Base-by-base conservation (phyloP, 2,888 invertebrate species). In the Athetis lepigone region DNA sequence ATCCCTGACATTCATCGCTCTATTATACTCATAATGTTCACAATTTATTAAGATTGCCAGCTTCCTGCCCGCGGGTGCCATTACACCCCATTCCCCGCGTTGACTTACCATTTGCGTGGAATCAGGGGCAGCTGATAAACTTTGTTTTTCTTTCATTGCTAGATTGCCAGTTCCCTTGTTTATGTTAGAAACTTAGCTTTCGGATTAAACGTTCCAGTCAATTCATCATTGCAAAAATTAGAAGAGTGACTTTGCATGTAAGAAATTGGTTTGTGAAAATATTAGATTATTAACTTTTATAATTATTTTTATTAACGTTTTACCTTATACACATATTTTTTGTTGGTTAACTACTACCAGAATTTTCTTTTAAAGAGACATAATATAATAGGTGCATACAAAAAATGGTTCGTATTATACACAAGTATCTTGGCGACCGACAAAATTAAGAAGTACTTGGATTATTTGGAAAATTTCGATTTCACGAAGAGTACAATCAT, bases 101-200 rank as follows among this genome's bases (percentile, higher is more conserved):
- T 67, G 71, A 67, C 54, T 71, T 72, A 72, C 27, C 57, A 72
- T 67, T 72, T 61, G 50, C 54, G 71, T 71, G 61, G 61, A 67
- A 61, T 55, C 57, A 43, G 37, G 40, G 25, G 16, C 73, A 71
- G 39, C 66, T 56, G 59, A 70, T 66, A 56, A 57, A 72, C 60
- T 72, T 72, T 71, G 73, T 71, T 71, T 72, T 67, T 67, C 50
- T 72, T 67, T 67, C 40, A 66, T 50, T 66, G 55, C 50, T 43
- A 60, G 40, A 71, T 71, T 54, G 57, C 54, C 54, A 58, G 25
- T 42, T 55, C 37, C 16, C 16, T 42, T 61, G 36, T 67, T 61
- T 58, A 57, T 72, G 11, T 71, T 49, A 36, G 33, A 51, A 58
- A 58, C 29, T 51, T 69, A 23, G 18, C 4, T 16, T 61, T 42